Evolutionary conservation across 2,113 vertebrate species (phyloP), one percentile per base, ranked within the genome.

Genomic region (Gorsachius goisagi): DNA sequence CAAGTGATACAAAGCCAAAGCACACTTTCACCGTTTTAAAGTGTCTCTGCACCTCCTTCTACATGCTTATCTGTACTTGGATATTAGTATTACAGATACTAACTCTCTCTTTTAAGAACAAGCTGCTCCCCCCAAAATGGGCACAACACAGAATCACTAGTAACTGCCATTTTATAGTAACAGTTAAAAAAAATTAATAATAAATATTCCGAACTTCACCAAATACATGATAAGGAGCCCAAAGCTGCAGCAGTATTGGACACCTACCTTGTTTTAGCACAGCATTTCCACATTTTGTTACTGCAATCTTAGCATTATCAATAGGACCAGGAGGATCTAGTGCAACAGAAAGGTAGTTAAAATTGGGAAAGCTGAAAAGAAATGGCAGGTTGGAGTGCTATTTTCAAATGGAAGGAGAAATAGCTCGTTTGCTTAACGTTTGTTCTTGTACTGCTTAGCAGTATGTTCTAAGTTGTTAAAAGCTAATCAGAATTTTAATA

Each of bases 291-390:
- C 98, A 99, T 96, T 99, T 99, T 95, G 97, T 98, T 59, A 99
- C 95, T 41, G 99, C 98, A 78, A 99, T 99, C 98, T 99, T 99
- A 45, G 98, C 98, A 76, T 99, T 99, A 93, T 99, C 99, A 77
- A 99, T 99, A 68, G 99, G 98, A 66, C 99, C 99, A 16, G 99
- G 99, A 82, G 98, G 98, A 97, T 99, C 99, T 99, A 93, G 69
- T 47, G 71, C 10, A 92, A 96, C 7, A 88, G 72, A 96, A 91
- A 89, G 59, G 76, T 22, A 33, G 76, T 81, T 85, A 95, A 76
- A 67, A 64, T 20, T 59, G 63, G 14, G 14, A 74, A 17, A 62
- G 56, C 14, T 84, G 89, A 60, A 85, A 80, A 74, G 21, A 68
- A 94, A 62, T 0, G 4, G 32, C 67, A 86, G n/a, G 41, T 27